These are phyloP conservation scores for Orthosia gothica DNA, from an alignment of 2,888 invertebrate genomes.

Conservation along the genomic window DNA sequence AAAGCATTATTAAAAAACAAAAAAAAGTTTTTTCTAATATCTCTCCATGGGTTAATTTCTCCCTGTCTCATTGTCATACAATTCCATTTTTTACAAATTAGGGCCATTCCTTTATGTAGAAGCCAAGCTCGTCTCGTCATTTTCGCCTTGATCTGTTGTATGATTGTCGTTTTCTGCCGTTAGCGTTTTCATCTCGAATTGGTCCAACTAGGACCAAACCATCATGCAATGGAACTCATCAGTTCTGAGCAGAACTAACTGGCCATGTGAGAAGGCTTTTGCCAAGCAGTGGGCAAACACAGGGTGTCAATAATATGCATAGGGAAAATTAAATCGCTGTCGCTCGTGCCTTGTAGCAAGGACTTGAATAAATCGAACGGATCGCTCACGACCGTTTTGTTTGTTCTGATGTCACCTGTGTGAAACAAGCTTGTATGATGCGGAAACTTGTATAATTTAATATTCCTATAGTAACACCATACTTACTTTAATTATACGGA, in stretches of 20 bases:
- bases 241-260: not conserved
- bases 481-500: conserved; percentile 42
- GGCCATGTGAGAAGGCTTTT: not conserved
- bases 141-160: not conserved
- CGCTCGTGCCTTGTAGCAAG: conserved; percentile 35
- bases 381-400: conserved; percentile 64
- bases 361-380: conserved; percentile 38
- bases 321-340: conserved; percentile 40
- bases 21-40: too few relatives aligned
- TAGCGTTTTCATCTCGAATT: too few relatives aligned
- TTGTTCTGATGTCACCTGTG: conserved; percentile 78
- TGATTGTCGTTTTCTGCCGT: not conserved
- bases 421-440: conserved; percentile 66
- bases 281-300: not conserved
- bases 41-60: not conserved
- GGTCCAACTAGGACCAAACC: not conserved
- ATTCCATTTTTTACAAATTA: not conserved
- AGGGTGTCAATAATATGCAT: not conserved
- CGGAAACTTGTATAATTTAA: conserved; percentile 60
- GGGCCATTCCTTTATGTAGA: not conserved
- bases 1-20: too few relatives aligned
- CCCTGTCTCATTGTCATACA: not conserved
- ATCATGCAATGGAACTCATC: not conserved
- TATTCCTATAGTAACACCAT: conserved; percentile 19
- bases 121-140: not conserved